Base-by-base conservation (phyloP, 2,797 vertebrate genomes). In the Ataeniobius toweri region DNA sequence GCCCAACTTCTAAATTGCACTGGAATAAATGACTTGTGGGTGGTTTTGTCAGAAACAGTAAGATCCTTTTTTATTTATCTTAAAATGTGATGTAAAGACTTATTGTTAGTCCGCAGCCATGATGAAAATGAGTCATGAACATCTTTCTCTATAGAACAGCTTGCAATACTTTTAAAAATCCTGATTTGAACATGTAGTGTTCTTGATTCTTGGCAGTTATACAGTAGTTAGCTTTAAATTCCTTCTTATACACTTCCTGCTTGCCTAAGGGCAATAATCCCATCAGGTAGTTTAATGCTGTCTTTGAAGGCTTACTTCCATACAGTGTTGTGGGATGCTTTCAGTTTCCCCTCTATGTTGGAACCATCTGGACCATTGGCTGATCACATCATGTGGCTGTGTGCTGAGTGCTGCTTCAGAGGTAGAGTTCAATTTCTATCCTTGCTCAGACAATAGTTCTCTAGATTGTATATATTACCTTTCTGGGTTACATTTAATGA, bases 361-460 rank as follows among this genome's bases (percentile, higher is more conserved):
- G 83, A 93, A 90, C 87, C 88, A 91, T 93, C 89, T 91, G 89
- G 88, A 86, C 87, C 67, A 80, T 87, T 74, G 82, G 84, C 56
- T 84, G 84, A 80, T 83, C 88, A 88, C 87, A 92, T 83, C 82
- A 31, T 82, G 89, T 76, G 77, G 68, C 76, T 75, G 56, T 86
- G 78, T 59, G 84, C 78, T 73, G 85, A 88, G 83, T 61, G 76
- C 76, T 83, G 84, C 70, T 88, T 89, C 74, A 22, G 50, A 80
- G 77, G 71, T 82, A 51, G 78, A 86, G 75, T 80, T 88, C 75
- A 85, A 84, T 75, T 90, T 83, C 31, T 73, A 51, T 81, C 22
- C 74, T 80, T 79, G 70, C 56, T 79, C 71, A 81, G 61, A 83
- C 82, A 41, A 69, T 50, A 28, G 61, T 83, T 71, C 68, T 68